These are phyloP conservation scores for Takifugu flavidus DNA, from an alignment of 2,113 vertebrate species.

Conservation along the genomic window DNA sequence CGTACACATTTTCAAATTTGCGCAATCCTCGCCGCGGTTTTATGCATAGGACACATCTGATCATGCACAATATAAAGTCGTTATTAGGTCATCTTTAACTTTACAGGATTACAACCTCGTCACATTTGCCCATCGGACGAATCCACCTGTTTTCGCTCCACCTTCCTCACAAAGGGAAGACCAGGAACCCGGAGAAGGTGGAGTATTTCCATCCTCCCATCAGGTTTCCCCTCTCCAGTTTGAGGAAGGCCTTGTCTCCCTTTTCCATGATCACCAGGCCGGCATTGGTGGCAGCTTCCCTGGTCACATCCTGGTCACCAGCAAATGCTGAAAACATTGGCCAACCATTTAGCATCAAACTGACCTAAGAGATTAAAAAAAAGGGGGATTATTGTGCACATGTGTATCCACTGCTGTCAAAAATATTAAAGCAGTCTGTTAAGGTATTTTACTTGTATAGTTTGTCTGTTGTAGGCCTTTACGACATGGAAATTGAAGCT, in stretches of 20 bases:
- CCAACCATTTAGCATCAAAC: constrained; percentile 86
- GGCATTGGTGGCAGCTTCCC: constrained; percentile 85
- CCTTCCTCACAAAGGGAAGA: constrained; percentile 80
- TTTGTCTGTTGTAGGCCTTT: constrained; percentile 88
- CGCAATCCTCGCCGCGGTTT: not conserved
- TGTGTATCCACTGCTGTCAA: fast-evolving
- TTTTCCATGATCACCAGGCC: constrained; percentile 86
- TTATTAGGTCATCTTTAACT: constrained; percentile 4
- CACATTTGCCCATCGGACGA: not conserved
- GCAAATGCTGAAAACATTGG: constrained; percentile 86
- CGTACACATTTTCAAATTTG: constrained; percentile 11
- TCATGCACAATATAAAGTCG: constrained; percentile 12
- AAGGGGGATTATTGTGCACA: not conserved
- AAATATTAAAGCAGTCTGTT: not conserved
- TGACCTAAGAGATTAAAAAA: constrained; percentile 70
- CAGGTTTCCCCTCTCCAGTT: constrained; percentile 83
- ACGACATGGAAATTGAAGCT: constrained; percentile 89
- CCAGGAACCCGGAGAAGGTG: constrained; percentile 86
- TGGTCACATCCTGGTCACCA: constrained; percentile 86
- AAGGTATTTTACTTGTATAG: constrained; percentile 77
- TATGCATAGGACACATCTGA: constrained; percentile 30
- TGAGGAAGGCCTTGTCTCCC: constrained; percentile 84
- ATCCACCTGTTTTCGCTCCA: not conserved
- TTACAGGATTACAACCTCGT: constrained; percentile 16
- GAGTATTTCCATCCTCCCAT: constrained; percentile 90